Evolutionary conservation across 2,113 vertebrate species (phyloP), one percentile per base, ranked within the genome.

Genomic region (Ageneiosus marmoratus): DNA sequence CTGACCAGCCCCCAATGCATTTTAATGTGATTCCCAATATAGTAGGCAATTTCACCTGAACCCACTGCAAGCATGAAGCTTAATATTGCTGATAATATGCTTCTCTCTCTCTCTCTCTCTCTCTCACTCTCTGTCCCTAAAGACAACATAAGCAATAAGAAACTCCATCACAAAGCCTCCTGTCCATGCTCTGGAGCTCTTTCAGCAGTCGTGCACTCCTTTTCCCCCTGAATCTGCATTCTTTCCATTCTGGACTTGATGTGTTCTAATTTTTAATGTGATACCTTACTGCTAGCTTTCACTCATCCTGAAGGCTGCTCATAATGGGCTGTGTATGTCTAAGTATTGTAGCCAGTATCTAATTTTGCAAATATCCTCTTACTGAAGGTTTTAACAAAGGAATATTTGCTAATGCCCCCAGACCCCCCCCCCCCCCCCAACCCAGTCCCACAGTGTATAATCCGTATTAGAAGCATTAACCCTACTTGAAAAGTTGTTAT

Each of bases 21-120:
- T 86, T 76, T 82, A 83, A 84, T 82, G 67, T 67, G 79, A 72
- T 79, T 87, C 73, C 63, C 69, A 83, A 83, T 86, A 81, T 87
- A 79, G 70, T 46, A 76, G 65, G 72, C 79, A 82, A 86, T 87
- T 89, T 81, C 48, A 74, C 79, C 83, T 76, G 79, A 74, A 81
- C 73, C 69, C 63, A 82, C 72, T 73, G 73, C 12, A 53, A 83
- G 60, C 60, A 69, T 41, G 56, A 74, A 72, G 69, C 72, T 82
- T 84, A 78, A 73, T 85, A 77, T 80, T 29, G 37, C 84, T 81
- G 32, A 32, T 48, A 69, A 79, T 67, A 60, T 67, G 62, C 79
- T 53, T 73, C 70, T 77, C 75, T 73, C 62, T 83, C 79, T 83
- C 79, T 56, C 53, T 79, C 63, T 60, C 62, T 65, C 50, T 76